Base-by-base conservation (phyloP, 2,888 invertebrate species). In the Campopleginae sp. region DNA sequence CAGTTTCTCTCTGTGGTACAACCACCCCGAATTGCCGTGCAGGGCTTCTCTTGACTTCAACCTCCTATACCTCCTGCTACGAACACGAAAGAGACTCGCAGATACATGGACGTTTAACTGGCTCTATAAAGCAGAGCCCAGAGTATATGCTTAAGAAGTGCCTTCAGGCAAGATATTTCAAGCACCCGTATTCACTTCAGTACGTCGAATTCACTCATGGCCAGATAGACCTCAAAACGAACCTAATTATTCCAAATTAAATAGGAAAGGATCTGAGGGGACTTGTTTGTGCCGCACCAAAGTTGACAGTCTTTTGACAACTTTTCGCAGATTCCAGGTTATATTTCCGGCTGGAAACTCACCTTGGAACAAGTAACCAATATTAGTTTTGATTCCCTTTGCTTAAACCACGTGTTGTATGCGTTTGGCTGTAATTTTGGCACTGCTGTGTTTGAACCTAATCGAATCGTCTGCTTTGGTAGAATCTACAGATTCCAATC, bases 1-100 rank as follows among this genome's bases (percentile, higher is more conserved):
- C 61, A 85, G 70, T 86, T 82, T 77, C 51, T 68, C 76, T 23
- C 71, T 44, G 48, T 54, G 71, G 63, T 63, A 75, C 42, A 58
- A 58, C 77, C 23, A 58, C 42, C 70, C 42, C 27, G 51, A 65
- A 48, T 17, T 48, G 58, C 46, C 38, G 46, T n/a, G 23, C 65
- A 38, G 42, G 70, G 42, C 61, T 70, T 61, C 58, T 17, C 70
- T 46, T 33, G 5, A 33, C 19, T 71, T 63, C 12, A 17, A 48
- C 31, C 27, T 38, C 4, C 71, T 61, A 58, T 27, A 61, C 48
- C 38, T 76, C 51, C 51, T 63, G 42, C 12, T 63, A 70, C 14
- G 42, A 61, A 42, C 76, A 42, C 42, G 46, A 42, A 76, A 58
- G 61, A 51, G 68, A 61, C 70, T 42, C 38, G 8, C n/a, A 48